Base-by-base conservation (phyloP, 2,113 vertebrate species). In the Tor tambroides region DNA sequence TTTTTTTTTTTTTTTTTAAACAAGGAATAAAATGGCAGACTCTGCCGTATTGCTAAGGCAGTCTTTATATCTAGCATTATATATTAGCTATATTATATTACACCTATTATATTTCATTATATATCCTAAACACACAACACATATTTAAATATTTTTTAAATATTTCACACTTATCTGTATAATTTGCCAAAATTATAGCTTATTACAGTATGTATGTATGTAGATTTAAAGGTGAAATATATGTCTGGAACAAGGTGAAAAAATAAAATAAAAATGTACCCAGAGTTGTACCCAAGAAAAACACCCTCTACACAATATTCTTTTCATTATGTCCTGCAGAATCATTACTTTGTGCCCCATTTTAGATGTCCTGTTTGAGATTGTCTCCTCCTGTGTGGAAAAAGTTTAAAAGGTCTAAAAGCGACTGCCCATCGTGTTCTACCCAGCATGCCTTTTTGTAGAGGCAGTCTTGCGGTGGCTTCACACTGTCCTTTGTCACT, bases 341-440 rank as follows among this genome's bases (percentile, higher is more conserved):
- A n/a, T 74, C 32, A 23, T 74, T 74, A 23, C 17, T 41, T n/a
- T 23, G 5, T n/a, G 35, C 21, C 35, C 17, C 8, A 77, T 80
- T 80, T 35, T 38, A 17, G 23, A 19, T 54, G 6, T 77, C 46
- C n/a, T 28, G 6, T 90, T 83, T 72, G 41, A 51, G 14, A 74
- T 56, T 28, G 32, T 82, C 82, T 43, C 51, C 79, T 38, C 11
- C 26, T 59, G 71, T 23, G 12, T 80, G 54, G 19, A 32, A 61
- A 41, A 65, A 65, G 4, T 46, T 10, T 41, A 67, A 30, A 82
- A 67, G 26, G 41, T 49, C n/a, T 76, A 17, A 65, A 11, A 82
- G n/a, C 5, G 35, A 72, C 41, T 69, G 86, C 71, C 67, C 67
- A 49, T 43, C 14, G 21, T 59, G 21, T 5, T 30, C 5, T 23